Conservation (phyloP, 2,888 invertebrate species). For the Heteromyza rotundicornis region DNA sequence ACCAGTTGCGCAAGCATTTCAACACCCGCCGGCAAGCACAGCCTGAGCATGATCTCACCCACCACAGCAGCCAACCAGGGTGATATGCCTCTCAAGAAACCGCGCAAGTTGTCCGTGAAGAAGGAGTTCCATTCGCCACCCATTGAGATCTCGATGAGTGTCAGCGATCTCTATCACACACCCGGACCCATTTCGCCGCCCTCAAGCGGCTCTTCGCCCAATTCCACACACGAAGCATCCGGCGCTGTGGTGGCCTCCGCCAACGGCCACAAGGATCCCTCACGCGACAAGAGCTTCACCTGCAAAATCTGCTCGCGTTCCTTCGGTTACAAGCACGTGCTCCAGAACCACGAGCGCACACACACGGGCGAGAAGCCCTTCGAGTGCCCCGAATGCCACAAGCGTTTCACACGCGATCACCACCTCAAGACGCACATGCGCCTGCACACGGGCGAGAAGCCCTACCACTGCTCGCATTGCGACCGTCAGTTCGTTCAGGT, state of each 20-base stretch:
- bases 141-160: conserved; percentile 53
- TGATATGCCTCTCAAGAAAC: conserved; percentile 51
- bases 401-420: conserved; percentile 90
- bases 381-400: conserved; percentile 89
- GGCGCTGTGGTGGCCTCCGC: conserved; percentile 16
- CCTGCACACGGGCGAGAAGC: conserved; percentile 91
- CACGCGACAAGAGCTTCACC: conserved; percentile 83
- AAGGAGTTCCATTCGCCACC: conserved; percentile 48
- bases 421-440: conserved; percentile 93
- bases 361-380: conserved; percentile 96
- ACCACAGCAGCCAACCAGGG: conserved; percentile 37
- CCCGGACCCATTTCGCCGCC: conserved; percentile 65
- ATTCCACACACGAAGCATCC: conserved; percentile 50
- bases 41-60: conserved; percentile 38
- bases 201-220: conserved; percentile 67
- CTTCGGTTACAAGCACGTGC: conserved; percentile 92
- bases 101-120: conserved; percentile 56
- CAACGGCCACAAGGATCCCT: conserved; percentile 61
- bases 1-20: conserved; percentile 25
- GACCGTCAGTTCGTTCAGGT: conserved; percentile 93
- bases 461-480: conserved; percentile 90
- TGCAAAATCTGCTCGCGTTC: conserved; percentile 87
- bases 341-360: conserved; percentile 93
- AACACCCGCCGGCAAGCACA: conserved; percentile 38
- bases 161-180: conserved; percentile 52